These are phyloP conservation scores for Uria lomvia DNA, from an alignment of 2,113 vertebrate genomes.

Conservation along the genomic window DNA sequence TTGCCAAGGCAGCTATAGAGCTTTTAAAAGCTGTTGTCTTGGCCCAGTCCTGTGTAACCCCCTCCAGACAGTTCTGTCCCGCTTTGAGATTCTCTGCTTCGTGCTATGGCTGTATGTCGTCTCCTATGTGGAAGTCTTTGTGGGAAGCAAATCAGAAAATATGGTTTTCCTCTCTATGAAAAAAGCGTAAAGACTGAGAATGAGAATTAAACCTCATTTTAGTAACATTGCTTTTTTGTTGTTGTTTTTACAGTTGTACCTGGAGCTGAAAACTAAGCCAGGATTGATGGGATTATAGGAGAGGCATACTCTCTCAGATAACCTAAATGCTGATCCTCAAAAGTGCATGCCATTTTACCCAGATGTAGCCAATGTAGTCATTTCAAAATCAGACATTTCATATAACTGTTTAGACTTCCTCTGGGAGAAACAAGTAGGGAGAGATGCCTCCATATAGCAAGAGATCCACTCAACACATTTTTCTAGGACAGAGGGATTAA, in stretches of 20 bases:
- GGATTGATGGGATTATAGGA: background rate
- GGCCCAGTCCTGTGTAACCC: fast-evolving
- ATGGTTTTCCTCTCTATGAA: background rate
- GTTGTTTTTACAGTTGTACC: background rate
- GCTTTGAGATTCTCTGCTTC: background rate
- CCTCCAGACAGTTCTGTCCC: background rate
- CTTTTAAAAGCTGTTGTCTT: background rate
- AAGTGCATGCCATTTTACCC: background rate
- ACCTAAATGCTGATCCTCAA: background rate
- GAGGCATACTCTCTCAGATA: background rate
- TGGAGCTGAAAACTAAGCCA: background rate
- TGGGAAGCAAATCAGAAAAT: background rate
- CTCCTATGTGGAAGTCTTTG: background rate
- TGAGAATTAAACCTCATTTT: background rate
- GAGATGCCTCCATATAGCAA: background rate
- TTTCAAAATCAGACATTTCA: background rate
- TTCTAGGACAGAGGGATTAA: background rate
- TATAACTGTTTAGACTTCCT: background rate
- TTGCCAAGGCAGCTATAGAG: background rate
- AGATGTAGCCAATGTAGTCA: background rate
- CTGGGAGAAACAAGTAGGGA: background rate
- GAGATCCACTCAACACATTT: background rate
- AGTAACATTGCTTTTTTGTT: background rate
- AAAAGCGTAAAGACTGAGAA: background rate
- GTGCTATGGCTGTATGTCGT: fast-evolving